Evolutionary conservation across 1,140 invertebrate genomes (phyloP), one percentile per base, ranked within the genome.

Genomic region (Lepeophtheirus salmonis): DNA sequence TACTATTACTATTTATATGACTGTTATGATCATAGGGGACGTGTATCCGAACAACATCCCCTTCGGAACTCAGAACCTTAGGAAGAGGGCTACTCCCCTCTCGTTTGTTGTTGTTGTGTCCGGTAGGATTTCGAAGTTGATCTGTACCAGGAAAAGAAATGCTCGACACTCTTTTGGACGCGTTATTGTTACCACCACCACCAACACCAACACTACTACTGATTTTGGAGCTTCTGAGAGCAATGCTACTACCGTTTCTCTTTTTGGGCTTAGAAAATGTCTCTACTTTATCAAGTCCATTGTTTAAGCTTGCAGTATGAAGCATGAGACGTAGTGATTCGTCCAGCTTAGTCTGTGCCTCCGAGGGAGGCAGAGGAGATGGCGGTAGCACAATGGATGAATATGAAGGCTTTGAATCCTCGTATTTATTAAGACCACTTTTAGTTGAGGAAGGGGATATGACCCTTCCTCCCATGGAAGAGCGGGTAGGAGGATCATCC

Each of bases 311-410:
- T 14, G 52, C 52, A 20, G 20, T 54, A 16, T 54, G 52, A 14
- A 54, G 52, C 17, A 54, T 18, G 18, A 54, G 10, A n/a, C 52
- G 52, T 14, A 54, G 18, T 14, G 52, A 54, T 14, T 54, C 52
- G 52, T 54, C 52, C 17, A 54, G 23, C 2, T 24, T 20, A 23
- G n/a, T 24, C 4, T 21, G 20, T 14, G 52, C 52, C 52, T 54
- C 52, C n/a, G 52, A 54, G 3, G 20, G 20, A 2, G 52, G 52
- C 52, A 52, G 50, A 14, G 50, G 50, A 16, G 12, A 14, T 12
- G 30, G 30, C n/a, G 30, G 30, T 6, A 41, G 30, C 6, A 10
- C 6, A n/a, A 41, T 41, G 30, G 30, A 41, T 41, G 30, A 41
- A 41, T 6, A 41, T n/a, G 30, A n/a, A 6, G 6, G 30, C 30